Percentiles rank a stretch among this genome's conserved stretches.
Conservation (phyloP, 2,888 invertebrate species). For the Acleris cristana region DNA sequence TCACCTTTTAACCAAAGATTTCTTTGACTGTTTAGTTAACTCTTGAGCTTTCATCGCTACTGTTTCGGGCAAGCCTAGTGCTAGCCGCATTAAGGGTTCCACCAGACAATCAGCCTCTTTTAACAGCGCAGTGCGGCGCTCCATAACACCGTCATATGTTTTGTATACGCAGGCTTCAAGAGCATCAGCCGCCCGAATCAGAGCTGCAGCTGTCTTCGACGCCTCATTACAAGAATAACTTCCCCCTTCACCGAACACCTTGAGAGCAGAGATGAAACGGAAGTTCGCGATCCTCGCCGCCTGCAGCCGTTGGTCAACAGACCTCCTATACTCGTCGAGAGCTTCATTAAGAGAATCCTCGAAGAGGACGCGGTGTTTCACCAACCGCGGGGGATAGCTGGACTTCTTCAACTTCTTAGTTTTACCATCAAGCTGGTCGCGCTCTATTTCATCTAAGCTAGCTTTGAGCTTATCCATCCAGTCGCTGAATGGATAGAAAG, state of each 20-base stretch:
- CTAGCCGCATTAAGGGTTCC: too few relatives aligned
- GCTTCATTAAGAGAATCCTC: slow-evolving; percentile 59
- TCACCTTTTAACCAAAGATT: too few relatives aligned
- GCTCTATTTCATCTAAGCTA: slow-evolving; percentile 50
- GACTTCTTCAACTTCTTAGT: slow-evolving; percentile 61
- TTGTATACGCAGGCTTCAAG: slow-evolving; percentile 56
- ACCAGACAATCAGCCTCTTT: too few relatives aligned
- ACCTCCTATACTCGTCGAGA: slow-evolving; percentile 50
- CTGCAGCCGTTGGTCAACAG: slow-evolving; percentile 60
- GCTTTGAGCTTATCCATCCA: slow-evolving; percentile 56
- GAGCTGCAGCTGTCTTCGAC: slow-evolving; percentile 48
- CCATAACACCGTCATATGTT: slow-evolving; percentile 53
- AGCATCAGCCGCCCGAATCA: slow-evolving; percentile 59
- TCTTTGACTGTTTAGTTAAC: too few relatives aligned
- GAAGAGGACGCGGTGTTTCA: slow-evolving; percentile 57
- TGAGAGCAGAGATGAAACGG: slow-evolving; percentile 60
- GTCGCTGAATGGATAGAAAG: slow-evolving; percentile 60
- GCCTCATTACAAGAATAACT: slow-evolving; percentile 62
- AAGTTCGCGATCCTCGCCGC: slow-evolving; percentile 67
- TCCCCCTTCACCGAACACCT: slow-evolving; percentile 64
- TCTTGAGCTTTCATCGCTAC: too few relatives aligned
- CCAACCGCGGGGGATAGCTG: slow-evolving; percentile 64
- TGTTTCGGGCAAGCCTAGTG: too few relatives aligned
- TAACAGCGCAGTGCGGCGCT: slow-evolving; percentile 56
- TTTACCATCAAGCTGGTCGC: slow-evolving; percentile 54